These are phyloP conservation scores for Myripristis murdjan DNA, from an alignment of 2,797 vertebrate genomes.

Conservation along the genomic window DNA sequence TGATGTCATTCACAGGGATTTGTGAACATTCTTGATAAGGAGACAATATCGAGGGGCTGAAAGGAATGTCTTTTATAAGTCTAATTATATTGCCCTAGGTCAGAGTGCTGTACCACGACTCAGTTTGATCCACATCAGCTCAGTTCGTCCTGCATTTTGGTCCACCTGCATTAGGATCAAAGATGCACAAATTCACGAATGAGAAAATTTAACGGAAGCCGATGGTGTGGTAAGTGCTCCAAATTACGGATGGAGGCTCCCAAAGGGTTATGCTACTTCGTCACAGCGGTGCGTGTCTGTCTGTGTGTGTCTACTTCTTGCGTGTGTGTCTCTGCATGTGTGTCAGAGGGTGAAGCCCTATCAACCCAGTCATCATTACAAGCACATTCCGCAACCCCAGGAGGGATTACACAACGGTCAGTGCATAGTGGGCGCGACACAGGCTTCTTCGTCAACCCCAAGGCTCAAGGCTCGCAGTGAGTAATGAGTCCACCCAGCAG, in stretches of 20 bases:
- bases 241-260: conserved; percentile 56
- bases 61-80: conserved; percentile 15
- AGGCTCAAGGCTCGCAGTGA: conserved; percentile 64
- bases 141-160: background rate
- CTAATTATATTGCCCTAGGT: conserved; percentile 57
- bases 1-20: conserved; percentile 81
- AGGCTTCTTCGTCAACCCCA: conserved; percentile 67
- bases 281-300: conserved; percentile 41
- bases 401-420: conserved; percentile 79
- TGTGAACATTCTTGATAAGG: conserved; percentile 75
- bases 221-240: conserved; percentile 11
- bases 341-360: conserved; percentile 73
- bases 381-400: conserved; percentile 77
- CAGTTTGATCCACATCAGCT: no score
- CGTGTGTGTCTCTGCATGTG: conserved; percentile 58
- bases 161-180: background rate
- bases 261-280: conserved; percentile 53
- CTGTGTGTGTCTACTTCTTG: conserved; percentile 33
- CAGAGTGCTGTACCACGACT: conserved; percentile 37
- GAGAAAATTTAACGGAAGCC: background rate
- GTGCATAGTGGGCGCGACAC: conserved; percentile 72
- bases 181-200: background rate
- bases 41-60: conserved; percentile 66
- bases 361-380: conserved; percentile 79
- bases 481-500: conserved; percentile 80